phyloP scores from a whole-genome alignment of 2,797 vertebrate species.

The Eulemur rubriventer region DNA sequence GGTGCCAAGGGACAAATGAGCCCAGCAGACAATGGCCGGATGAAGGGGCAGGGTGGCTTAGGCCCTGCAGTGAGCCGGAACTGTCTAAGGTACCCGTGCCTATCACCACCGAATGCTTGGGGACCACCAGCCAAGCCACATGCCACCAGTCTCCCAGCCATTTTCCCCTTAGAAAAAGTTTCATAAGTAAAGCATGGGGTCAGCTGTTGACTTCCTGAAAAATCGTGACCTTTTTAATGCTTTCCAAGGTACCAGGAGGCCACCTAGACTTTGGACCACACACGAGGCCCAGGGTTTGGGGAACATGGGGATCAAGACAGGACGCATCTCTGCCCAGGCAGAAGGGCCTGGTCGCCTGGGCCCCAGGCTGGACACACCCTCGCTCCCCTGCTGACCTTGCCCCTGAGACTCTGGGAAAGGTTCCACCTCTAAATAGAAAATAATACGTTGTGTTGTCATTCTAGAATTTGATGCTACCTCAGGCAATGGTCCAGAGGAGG shows the following conservation, averaged over 20 bases:
- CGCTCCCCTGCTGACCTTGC: not conserved
- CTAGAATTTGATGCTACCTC: not conserved
- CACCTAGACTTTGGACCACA: not conserved
- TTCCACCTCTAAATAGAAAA: not conserved
- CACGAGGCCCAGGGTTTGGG: not conserved
- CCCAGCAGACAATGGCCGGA: constrained; percentile 57
- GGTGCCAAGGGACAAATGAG: constrained; percentile 64
- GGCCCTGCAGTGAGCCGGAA: constrained; percentile 7
- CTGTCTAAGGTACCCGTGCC: not conserved
- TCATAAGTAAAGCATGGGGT: not conserved
- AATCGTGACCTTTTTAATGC: not conserved
- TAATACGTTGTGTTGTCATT: not conserved
- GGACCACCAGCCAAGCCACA: not conserved
- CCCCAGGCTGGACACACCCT: fast-evolving
- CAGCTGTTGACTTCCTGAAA: not conserved
- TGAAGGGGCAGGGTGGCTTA: not conserved
- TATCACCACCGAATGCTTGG: fast-evolving
- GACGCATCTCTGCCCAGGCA: not conserved
- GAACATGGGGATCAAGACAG: not conserved
- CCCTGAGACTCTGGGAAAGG: not conserved
- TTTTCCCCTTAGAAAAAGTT: not conserved
- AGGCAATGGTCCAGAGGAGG: no score
- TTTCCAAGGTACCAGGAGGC: not conserved
- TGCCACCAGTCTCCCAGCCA: not conserved
- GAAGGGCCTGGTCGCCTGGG: not conserved